Conservation (phyloP, 2,888 invertebrate species). For the Deilephila porcellus region DNA sequence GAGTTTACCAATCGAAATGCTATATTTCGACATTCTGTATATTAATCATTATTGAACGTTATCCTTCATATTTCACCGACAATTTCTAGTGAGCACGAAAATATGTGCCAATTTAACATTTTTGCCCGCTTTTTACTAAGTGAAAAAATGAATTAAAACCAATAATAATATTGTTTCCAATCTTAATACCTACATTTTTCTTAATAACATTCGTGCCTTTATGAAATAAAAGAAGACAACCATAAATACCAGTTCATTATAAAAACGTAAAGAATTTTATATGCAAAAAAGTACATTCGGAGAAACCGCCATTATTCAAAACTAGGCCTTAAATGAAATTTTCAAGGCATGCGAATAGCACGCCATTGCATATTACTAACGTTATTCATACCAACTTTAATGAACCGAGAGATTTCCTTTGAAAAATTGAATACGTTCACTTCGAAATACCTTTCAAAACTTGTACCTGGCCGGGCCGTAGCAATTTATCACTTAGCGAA, state of each 20-base stretch:
- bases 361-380: constrained; percentile 51
- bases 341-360: constrained; percentile 47
- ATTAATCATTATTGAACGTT: no score
- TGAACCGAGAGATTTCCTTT: constrained; percentile 23
- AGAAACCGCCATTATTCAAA: constrained; percentile 41
- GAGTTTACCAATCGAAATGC: no score
- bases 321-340: constrained; percentile 55
- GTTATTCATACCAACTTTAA: constrained; percentile 49
- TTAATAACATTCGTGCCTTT: background rate
- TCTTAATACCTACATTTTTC: background rate
- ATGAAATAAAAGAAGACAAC: background rate
- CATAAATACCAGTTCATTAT: no score
- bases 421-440: constrained; percentile 4
- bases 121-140: no score
- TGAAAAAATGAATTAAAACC: no score
- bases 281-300: background rate
- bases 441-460: background rate
- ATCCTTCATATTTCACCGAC: no score
- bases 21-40: no score
- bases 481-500: constrained; percentile 37
- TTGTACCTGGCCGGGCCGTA: constrained; percentile 17
- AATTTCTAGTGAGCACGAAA: no score
- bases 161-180: no score
- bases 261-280: background rate
- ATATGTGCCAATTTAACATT: no score